Base-by-base conservation (phyloP, 2,888 invertebrate genomes). In the Torymus aiolomorphi region DNA sequence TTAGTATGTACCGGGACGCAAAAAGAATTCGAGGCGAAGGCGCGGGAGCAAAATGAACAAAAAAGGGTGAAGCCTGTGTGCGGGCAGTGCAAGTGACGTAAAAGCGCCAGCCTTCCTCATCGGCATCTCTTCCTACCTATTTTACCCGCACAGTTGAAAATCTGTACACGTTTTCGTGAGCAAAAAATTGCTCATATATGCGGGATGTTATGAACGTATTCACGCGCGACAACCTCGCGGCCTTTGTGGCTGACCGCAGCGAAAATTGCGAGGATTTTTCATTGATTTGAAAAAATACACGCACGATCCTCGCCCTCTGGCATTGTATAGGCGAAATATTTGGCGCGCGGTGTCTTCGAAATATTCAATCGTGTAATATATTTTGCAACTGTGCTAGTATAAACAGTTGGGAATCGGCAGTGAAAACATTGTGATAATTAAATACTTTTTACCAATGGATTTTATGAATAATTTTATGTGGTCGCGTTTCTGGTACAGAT, bases 91-190 rank as follows among this genome's bases (percentile, higher is more conserved):
- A 18, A 63, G 16, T 31, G 63, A 71, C 24, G 14, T 51, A 71
- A 73, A 71, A 63, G 51, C 54, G 16, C 10, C 0, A 67, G 18
- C 54, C 54, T 73, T 54, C 18, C 63, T 24, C 54, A 63, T 54
- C 54, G 13, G 13, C 16, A 5, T 52, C n/a, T 11, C 51, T 61
- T 71, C 18, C 11, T 16, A 49, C 10, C 54, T 67, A 54, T 5
- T 51, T 11, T 51, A 51, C 11, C 61, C 49, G 52, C 18, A 14
- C 54, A 42, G 54, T 73, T 63, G 63, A 73, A 73, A 73, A 65
- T 73, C 63, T 65, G 63, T 63, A 63, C 62, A 56, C 20, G 18
- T 11, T 14, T 4, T 59, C 49, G 11, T 18, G 13, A 66, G 14
- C 5, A 16, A 18, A 54, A 54, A 42, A 54, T 67, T 54, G 14